A percentile compares a stretch with the other conserved stretches of the same genome.
These are phyloP conservation scores for Ladona fulva DNA, from an alignment of 1,140 invertebrate genomes.

Conservation along the genomic window DNA sequence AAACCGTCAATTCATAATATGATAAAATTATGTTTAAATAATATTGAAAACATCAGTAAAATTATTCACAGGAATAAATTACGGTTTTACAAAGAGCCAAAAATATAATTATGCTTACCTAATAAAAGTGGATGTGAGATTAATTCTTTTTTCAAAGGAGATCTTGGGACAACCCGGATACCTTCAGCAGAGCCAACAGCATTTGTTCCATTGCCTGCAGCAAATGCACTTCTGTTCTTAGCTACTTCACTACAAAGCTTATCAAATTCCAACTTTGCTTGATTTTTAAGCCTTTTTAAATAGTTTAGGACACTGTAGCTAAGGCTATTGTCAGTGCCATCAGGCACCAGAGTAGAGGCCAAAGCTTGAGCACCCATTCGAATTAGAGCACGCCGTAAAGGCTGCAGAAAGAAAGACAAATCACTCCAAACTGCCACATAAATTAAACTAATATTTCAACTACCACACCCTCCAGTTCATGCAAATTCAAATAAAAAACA, in stretches of 20 bases:
- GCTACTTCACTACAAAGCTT: conserved; percentile 71
- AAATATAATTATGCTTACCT: conserved; percentile 31
- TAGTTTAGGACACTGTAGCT: conserved; percentile 91
- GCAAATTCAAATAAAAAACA: conserved; percentile 32
- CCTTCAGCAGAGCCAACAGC: conserved; percentile 42
- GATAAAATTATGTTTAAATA: no score
- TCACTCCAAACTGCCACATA: conserved; percentile 15
- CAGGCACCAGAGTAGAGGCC: conserved; percentile 75
- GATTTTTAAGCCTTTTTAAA: conserved; percentile 89
- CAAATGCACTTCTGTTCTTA: conserved; percentile 35
- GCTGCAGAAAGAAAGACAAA: conserved; percentile 44
- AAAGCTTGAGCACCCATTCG: conserved; percentile 76
- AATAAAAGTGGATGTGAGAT: conserved; percentile 66
- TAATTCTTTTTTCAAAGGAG: conserved; percentile 62
- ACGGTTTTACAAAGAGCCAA: neutral
- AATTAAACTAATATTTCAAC: conserved; percentile 19
- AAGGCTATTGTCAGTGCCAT: conserved; percentile 84
- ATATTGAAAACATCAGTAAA: no score
- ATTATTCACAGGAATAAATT: neutral
- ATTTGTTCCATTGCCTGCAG: conserved; percentile 21
- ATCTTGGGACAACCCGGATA: conserved; percentile 58
- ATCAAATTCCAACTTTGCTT: conserved; percentile 92
- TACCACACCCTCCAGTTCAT: neutral
- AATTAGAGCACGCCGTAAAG: conserved; percentile 78
- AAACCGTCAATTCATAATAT: no score